Evolutionary conservation across 2,888 invertebrate species (phyloP), one percentile per base, ranked within the genome.

Genomic region (Drosophila kambysellisi): DNA sequence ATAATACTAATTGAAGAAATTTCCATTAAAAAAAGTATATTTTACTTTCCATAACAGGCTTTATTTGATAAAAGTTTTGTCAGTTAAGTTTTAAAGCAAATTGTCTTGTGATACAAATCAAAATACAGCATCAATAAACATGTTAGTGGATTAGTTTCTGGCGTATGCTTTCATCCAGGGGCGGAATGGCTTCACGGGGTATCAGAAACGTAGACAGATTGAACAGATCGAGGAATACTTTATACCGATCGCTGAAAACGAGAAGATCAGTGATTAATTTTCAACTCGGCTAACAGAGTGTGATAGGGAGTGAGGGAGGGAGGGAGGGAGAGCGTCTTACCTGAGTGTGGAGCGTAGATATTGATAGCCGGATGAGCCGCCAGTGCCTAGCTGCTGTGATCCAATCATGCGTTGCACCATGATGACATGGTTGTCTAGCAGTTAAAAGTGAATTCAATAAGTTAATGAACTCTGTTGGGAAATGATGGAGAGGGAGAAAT

Each of bases 391-490:
- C 91, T 97, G 97, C 91, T 98, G 98, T 0, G 98, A 98, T 0
- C 99, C 99, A 84, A 99, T 97, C 99, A 99, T 99, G 84, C 99
- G 95, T 93, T 99, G 99, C 32, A 99, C 99, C 97, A 99, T 97
- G 89, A 99, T 96, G 51, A 99, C 98, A 93, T 99, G 99, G 93
- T 99, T 99, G 93, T 99, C 99, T 99, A 93, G 3, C 94, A 93
- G 15, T 32, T 35, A 25, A 69, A 57, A 69, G 71, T 63, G 67
- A 57, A 51, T 69, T 54, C 41, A 33, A 17, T 39, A 4, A 50
- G 29, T 43, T 53, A 70, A 53, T 56, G 39, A 54, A 52, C 51
- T 52, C 39, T 17, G 6, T 8, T 4, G n/a, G 6, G 7, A 32
- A 15, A 39, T 7, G 29, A 30, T n/a, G 7, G 25, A 8, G 9